Evolutionary conservation across 1,140 invertebrate species (phyloP).

Genomic region (Brachionus manjavacas): DNA sequence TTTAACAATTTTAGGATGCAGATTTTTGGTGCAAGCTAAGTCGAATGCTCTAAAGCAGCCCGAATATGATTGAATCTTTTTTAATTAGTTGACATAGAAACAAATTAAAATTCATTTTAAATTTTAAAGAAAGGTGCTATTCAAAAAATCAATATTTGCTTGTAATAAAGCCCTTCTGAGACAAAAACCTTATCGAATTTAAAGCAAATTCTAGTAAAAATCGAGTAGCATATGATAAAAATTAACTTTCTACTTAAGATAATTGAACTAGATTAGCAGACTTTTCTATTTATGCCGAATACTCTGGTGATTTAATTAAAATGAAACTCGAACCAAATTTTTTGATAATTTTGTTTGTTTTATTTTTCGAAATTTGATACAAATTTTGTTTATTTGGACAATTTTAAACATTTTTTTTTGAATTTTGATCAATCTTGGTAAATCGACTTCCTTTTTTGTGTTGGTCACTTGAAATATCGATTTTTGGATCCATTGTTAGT

Average conservation of each 20-base stretch:
- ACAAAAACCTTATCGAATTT: background rate
- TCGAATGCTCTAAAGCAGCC: background rate
- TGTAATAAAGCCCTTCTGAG: background rate
- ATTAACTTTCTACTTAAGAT: background rate
- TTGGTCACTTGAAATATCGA: background rate
- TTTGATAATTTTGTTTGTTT: background rate
- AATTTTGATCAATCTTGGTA: background rate
- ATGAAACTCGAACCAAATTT: background rate
- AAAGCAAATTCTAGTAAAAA: background rate
- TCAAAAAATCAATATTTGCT: background rate
- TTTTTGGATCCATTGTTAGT: background rate
- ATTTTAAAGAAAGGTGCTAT: background rate
- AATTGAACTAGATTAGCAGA: slow-evolving; percentile 3
- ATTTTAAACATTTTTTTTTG: background rate
- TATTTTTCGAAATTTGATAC: background rate
- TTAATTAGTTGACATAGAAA: background rate
- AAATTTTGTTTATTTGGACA: background rate
- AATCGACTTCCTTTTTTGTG: too few species aligned
- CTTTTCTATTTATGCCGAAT: background rate
- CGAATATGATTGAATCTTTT: background rate
- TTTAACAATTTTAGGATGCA: background rate
- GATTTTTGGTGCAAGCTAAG: background rate
- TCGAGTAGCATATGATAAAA: background rate
- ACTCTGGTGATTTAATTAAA: background rate
- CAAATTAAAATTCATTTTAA: background rate